Evolutionary conservation across 2,888 invertebrate species (phyloP), one percentile per base, ranked within the genome.

Genomic region (Xestoiulus laeticollis): DNA sequence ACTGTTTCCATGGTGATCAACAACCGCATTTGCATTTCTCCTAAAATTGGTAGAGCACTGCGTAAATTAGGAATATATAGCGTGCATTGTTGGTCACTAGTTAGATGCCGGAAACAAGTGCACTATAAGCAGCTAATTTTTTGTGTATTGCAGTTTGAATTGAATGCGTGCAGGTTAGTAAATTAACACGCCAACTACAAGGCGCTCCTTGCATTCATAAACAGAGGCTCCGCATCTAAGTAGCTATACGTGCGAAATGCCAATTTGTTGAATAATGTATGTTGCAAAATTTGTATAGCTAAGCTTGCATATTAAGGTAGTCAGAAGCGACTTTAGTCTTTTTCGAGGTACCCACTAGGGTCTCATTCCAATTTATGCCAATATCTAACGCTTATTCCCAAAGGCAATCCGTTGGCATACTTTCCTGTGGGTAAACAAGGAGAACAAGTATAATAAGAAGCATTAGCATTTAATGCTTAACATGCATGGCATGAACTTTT

Each of bases 351-450:
- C 38, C 44, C 85, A 32, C 85, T 10, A 33, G 85, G 85, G 85
- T 44, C 85, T 85, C 44, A 85, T 85, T 44, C 85, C 85, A 85
- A 85, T 85, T 85, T 85, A 85, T 85, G 85, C 44, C 85, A 85
- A 38, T 43, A 85, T 38, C 85, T 85, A 85, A 38, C 85, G 43
- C 38, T n/a, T 38, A 85, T 85, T 85, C 85, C 85, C 85, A 16
- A 19, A 44, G 85, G 85, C 85, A 85, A 38, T 85, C 85, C 43
- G 85, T 12, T 85, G 85, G 85, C 85, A 85, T 44, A 85, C 38
- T 78, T 78, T 78, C 78, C 78, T 78, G 78, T 30, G 78, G 78
- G 78, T 44, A 85, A 44, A 38, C 85, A 85, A 85, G 85, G 22
- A 26, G 22, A 85, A 85, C 85, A 26, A 78, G 78, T 85, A 85